These are phyloP conservation scores for Timandra comae DNA, from an alignment of 2,888 invertebrate species.

Conservation along the genomic window DNA sequence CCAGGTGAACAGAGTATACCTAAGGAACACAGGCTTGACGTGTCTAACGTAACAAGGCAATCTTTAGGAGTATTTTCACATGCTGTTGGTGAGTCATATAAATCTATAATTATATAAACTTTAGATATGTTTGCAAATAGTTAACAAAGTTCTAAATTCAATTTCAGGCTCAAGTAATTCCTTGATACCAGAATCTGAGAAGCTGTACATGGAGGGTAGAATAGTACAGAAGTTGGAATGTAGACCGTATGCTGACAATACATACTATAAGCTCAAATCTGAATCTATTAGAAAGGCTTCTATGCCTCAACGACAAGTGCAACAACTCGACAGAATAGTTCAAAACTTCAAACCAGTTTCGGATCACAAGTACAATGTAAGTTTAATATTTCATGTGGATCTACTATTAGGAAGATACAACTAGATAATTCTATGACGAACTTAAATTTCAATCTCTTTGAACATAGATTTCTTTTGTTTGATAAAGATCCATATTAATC, in stretches of 20 bases:
- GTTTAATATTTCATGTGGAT: too few relatives aligned
- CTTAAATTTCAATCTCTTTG: too few relatives aligned
- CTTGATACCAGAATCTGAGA: conserved; percentile 90
- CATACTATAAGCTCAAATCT: conserved; percentile 93
- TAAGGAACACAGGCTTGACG: conserved; percentile 93
- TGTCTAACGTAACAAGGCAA: conserved; percentile 93
- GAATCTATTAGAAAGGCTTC: conserved; percentile 92
- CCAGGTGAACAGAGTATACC: conserved; percentile 89
- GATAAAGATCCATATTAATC: too few relatives aligned
- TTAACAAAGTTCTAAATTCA: conserved; percentile 63
- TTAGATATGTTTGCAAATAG: background rate
- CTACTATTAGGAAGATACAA: too few relatives aligned
- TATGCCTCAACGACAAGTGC: conserved; percentile 89
- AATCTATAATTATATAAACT: too few relatives aligned
- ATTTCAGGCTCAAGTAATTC: conserved; percentile 80
- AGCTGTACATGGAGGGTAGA: conserved; percentile 92
- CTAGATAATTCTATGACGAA: too few relatives aligned
- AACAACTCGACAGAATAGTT: conserved; percentile 90
- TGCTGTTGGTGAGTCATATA: conserved; percentile 84
- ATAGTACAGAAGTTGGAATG: conserved; percentile 98
- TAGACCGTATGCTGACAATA: conserved; percentile 89
- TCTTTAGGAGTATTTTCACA: conserved; percentile 95
- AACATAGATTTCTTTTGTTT: too few relatives aligned
- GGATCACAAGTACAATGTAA: conserved; percentile 94
- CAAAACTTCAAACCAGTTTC: conserved; percentile 95